Evolutionary conservation across 2,888 invertebrate species (phyloP), one percentile per base, ranked within the genome.

Genomic region (Trisateles emortualis): DNA sequence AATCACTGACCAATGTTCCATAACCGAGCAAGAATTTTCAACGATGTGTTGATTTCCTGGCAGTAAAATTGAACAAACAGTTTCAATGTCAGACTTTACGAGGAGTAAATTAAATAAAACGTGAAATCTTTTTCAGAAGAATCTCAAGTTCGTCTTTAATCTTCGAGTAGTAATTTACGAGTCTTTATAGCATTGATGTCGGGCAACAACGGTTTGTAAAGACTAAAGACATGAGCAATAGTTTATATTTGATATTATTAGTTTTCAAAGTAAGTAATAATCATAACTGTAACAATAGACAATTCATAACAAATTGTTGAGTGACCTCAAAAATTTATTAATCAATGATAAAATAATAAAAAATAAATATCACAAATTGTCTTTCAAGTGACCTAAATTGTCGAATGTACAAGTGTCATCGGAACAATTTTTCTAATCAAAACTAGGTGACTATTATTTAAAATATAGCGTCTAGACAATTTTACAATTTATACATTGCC

Each of bases 1-100:
- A 78, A 79, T 76, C 72, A 74, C 72, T 71, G 72, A 72, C 77
- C 79, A 79, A 82, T 76, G 79, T 78, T 77, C 78, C 80, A 79
- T 81, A 84, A 16, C 83, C 69, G 74, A 70, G 59, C 64, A 68
- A 75, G 76, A 78, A 78, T 84, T 78, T 81, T 75, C 11, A 76
- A 78, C 72, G 74, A 68, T 75, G 74, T 76, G 79, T 81, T 81
- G 74, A 84, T 86, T 90, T 89, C 89, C 89, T 81, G 83, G 79
- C 81, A 78, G 81, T 88, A 86, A 90, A 88, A 81, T 76, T 80
- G 80, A 82, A 81, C 84, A 80, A 88, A 89, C 85, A 82, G 75
- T 81, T 76, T 85, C 91, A 91, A 92, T 90, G 91, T 82, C 90
- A 88, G 75, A 80, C 67, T 89, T 90, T 88, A 91, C 79, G 86